Conservation (phyloP, 2,113 vertebrate species). For the Triplophysa dalaica region DNA sequence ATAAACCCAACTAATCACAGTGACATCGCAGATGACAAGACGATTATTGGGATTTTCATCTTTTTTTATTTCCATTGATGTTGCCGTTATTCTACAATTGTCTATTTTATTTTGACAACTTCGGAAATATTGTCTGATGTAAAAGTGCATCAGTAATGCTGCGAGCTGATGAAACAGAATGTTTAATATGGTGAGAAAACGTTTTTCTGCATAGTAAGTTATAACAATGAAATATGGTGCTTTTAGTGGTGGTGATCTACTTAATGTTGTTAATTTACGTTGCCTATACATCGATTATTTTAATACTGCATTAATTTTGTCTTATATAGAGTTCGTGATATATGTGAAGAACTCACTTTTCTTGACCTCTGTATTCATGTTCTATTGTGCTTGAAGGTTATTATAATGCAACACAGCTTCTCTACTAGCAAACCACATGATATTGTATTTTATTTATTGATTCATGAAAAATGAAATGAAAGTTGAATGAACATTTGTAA, state of each 20-base stretch:
- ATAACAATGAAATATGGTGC: too few species aligned
- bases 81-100: not conserved
- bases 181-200: too few species aligned
- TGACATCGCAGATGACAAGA: constrained; percentile 30
- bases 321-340: not conserved
- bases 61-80: not conserved
- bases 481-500: constrained; percentile 49
- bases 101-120: not conserved
- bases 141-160: not conserved
- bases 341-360: not conserved
- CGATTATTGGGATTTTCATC: constrained; percentile 34
- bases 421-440: constrained; percentile 45
- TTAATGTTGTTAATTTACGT: not conserved
- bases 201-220: too few species aligned
- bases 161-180: not conserved
- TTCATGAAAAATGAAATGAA: constrained; percentile 61
- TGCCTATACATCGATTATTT: not conserved
- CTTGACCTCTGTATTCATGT: constrained; percentile 26
- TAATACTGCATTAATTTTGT: not conserved
- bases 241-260: too few species aligned
- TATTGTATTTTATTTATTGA: constrained; percentile 56
- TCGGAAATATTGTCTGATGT: not conserved
- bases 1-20: constrained; percentile 40
- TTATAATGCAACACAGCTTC: constrained; percentile 47
- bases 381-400: constrained; percentile 56